phyloP scores from a whole-genome alignment of 1,140 invertebrate species.

The Venturia canescens region DNA sequence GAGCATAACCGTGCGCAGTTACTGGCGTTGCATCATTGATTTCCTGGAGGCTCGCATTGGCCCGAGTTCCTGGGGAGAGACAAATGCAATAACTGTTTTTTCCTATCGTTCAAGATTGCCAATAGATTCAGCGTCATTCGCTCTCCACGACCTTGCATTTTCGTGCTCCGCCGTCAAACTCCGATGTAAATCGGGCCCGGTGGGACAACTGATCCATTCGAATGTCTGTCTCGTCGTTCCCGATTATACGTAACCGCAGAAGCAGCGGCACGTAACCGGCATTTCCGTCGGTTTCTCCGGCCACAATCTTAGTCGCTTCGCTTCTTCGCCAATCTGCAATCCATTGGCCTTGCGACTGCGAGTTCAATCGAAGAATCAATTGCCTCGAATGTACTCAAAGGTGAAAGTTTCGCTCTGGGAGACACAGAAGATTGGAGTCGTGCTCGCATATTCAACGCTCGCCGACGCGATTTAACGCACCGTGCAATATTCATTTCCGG shows the following conservation, averaged over 20 bases:
- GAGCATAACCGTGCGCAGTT: background rate
- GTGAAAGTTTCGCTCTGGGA: constrained; percentile 47
- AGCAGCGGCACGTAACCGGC: background rate
- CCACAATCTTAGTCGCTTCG: background rate
- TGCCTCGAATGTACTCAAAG: constrained; percentile 56
- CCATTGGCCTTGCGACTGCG: constrained; percentile 55
- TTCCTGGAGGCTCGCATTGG: background rate
- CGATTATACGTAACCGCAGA: constrained; percentile 59
- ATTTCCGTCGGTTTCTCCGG: background rate
- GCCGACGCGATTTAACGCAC: constrained; percentile 32
- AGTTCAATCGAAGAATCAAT: constrained; percentile 59
- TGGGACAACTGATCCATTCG: constrained; percentile 49
- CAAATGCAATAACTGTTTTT: background rate
- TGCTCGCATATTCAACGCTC: constrained; percentile 17
- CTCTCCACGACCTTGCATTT: constrained; percentile 8
- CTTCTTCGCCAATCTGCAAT: background rate
- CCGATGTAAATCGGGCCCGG: constrained; percentile 9
- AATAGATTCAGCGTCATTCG: constrained; percentile 3
- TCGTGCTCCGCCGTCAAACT: constrained; percentile 10
- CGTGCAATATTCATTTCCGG: constrained; percentile 4
- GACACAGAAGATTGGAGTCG: background rate
- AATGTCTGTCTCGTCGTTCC: constrained; percentile 54
- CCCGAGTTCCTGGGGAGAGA: background rate
- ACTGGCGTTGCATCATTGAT: background rate
- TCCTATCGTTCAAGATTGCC: background rate